Conservation (phyloP, 2,113 vertebrate species). For the Furnarius figulus region DNA sequence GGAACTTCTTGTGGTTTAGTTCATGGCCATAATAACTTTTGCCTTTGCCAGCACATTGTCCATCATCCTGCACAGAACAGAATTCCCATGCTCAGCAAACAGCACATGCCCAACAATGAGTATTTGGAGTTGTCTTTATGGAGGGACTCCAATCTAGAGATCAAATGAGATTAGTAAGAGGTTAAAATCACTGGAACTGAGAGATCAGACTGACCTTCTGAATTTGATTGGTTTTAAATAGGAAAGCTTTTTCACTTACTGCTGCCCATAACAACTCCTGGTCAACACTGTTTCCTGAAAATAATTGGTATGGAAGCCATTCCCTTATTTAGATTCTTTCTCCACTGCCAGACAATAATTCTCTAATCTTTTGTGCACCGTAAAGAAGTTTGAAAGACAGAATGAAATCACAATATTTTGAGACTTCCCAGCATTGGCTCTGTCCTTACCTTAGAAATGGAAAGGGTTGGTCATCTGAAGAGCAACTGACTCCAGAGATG, state of each 20-base stretch:
- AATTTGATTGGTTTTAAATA: neutral
- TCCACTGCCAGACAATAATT: neutral
- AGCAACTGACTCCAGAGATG: neutral
- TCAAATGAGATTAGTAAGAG: neutral
- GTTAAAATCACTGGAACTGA: neutral
- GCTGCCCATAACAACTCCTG: neutral
- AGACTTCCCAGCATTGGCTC: neutral
- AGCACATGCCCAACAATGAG: accelerated
- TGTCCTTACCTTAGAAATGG: neutral
- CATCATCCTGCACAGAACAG: neutral
- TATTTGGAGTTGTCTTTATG: neutral
- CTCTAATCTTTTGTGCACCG: neutral
- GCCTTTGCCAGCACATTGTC: neutral
- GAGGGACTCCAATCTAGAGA: neutral
- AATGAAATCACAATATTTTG: neutral
- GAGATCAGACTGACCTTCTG: neutral
- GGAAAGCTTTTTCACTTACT: neutral
- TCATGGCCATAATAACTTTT: neutral
- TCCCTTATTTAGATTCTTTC: neutral
- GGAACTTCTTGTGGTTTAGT: neutral
- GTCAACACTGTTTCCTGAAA: neutral
- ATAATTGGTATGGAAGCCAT: neutral
- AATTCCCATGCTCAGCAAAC: neutral
- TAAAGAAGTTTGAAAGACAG: neutral
- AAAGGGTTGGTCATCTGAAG: neutral